Conservation (phyloP, 2,797 vertebrate genomes). For the Decapterus maruadsi region DNA sequence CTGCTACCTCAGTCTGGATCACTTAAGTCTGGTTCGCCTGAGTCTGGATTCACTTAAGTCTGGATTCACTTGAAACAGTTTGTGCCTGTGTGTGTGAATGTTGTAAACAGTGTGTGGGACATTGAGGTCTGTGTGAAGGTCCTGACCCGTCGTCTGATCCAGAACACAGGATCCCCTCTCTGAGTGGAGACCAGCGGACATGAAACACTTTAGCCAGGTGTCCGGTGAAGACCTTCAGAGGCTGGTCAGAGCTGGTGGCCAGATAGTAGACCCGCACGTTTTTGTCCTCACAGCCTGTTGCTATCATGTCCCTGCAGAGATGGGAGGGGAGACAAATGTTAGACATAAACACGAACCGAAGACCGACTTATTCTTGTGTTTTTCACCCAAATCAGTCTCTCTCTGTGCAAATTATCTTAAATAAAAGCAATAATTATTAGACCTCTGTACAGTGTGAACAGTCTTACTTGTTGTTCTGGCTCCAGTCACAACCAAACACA, state of each 20-base stretch:
- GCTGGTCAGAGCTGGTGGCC: slow-evolving; percentile 97
- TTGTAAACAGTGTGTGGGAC: too few species aligned
- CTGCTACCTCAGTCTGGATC: too few species aligned
- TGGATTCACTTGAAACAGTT: too few species aligned
- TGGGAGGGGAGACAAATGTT: neutral
- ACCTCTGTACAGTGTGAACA: too few species aligned
- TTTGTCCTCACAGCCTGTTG: slow-evolving; percentile 97
- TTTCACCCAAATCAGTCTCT: too few species aligned
- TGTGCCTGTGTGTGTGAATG: neutral
- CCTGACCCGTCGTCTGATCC: slow-evolving; percentile 96
- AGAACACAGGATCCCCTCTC: slow-evolving; percentile 96
- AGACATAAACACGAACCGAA: too few species aligned
- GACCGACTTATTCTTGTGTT: too few species aligned
- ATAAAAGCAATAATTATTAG: too few species aligned
- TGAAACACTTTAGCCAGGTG: slow-evolving; percentile 97
- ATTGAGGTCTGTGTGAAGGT: neutral
- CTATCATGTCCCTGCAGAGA: slow-evolving; percentile 94
- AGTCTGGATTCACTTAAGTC: too few species aligned
- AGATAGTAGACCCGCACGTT: slow-evolving; percentile 96
- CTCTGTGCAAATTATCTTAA: too few species aligned
- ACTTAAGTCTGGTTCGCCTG: too few species aligned
- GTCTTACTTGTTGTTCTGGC: slow-evolving; percentile 98
- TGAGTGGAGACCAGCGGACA: slow-evolving; percentile 96
- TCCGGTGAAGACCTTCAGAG: slow-evolving; percentile 94
- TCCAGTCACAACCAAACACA: slow-evolving; percentile 99